Base-by-base conservation (phyloP, 2,888 invertebrate species). In the Pheosia gnoma region DNA sequence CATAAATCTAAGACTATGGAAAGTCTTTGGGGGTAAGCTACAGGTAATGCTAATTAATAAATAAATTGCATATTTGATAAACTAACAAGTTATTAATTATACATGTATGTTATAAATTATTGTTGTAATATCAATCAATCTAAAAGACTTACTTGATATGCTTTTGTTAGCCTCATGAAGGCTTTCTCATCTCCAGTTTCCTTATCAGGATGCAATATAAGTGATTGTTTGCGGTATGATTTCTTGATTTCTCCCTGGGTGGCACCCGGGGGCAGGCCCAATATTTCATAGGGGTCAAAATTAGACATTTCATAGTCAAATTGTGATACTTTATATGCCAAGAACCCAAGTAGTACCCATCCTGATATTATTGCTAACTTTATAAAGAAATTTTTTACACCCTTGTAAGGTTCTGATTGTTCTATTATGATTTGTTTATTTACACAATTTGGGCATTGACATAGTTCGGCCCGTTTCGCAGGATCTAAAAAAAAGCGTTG, bases 281-380 rank as follows among this genome's bases (percentile, higher is more conserved):
- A 94, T 83, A 99, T 99, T 86, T 98, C 98, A 93, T 98, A 99
- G 0, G 99, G 99, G 94, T 99, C 99, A 94, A 99, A 99, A 88
- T 99, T 99, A 7, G 98, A 97, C 96, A 98, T 98, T 94, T 99
- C 99, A 92, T 98, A 98, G 86, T 99, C 99, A 93, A 99, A 98
- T 87, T 98, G 98, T 0, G 98, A 98, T 49, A 98, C 98, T 94
- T 98, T 98, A 85, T 98, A 98, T 2, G 98, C 97, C 76, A 98
- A 92, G 66, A 98, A 95, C 61, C 96, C 95, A 75, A 98, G 94
- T 59, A 97, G 87, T 36, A 96, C 91, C 98, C 98, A 98, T 77
- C 98, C 98, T 68, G 95, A 89, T 65, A 98, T 94, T 59, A 98
- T 96, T 13, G 96, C 90, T 66, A 96, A 78, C 93, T 98, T 98